A percentile compares a stretch with the other conserved stretches of the same genome.
phyloP scores from a whole-genome alignment of 2,888 invertebrate species.

The Archaeoteleia sp. region DNA sequence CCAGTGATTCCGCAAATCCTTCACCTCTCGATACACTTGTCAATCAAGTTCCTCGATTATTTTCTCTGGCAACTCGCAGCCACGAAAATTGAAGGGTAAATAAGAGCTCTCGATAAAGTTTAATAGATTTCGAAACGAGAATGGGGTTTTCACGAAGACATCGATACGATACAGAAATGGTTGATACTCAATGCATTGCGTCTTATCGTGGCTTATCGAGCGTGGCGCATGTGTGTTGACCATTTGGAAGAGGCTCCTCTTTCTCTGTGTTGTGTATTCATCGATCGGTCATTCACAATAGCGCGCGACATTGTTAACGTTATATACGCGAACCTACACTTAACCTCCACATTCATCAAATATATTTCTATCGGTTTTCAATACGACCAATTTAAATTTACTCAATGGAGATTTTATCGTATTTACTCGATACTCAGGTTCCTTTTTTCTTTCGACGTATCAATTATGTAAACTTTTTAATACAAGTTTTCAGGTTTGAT shows the following conservation, averaged over 20 bases:
- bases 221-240: constrained; percentile 8
- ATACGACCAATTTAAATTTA: constrained; percentile 27
- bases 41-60: too few species aligned
- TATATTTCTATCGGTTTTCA: constrained; percentile 32
- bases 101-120: constrained; percentile 1
- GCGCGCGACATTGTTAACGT: constrained; percentile 19
- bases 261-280: neutral
- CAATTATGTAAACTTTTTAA: constrained; percentile 27
- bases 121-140: constrained; percentile 1
- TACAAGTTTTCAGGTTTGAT: too few species aligned
- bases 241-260: constrained; percentile 1
- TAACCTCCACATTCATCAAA: constrained; percentile 20
- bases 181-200: neutral
- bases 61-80: neutral
- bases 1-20: too few species aligned
- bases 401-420: constrained; percentile 14
- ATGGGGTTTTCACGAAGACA: neutral
- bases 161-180: neutral
- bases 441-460: constrained; percentile 13
- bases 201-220: neutral
- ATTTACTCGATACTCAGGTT: constrained; percentile 5
- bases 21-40: too few species aligned
- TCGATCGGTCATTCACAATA: constrained; percentile 7
- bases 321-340: constrained; percentile 19
- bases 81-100: neutral